These are phyloP conservation scores for Sinocyclocheilus grahami DNA, from an alignment of 2,113 vertebrate species.

Conservation along the genomic window DNA sequence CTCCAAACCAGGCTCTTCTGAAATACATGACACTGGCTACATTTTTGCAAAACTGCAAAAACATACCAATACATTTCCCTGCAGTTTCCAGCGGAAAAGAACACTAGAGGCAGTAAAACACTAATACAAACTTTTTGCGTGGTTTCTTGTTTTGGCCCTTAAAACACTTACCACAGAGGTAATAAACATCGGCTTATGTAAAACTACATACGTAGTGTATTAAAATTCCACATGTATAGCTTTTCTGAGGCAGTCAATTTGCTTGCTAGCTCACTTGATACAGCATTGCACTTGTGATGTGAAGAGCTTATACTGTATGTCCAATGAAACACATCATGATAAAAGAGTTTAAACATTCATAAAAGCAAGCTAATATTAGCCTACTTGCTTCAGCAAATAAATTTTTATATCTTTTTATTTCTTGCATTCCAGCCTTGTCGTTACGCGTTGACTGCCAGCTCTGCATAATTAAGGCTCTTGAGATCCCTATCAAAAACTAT, in stretches of 20 bases:
- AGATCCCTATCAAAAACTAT: too few species aligned
- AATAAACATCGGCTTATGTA: too few species aligned
- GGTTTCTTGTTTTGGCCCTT: not conserved
- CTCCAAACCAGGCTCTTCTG: not conserved
- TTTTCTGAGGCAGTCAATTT: not conserved
- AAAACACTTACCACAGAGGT: not conserved
- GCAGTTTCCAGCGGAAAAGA: not conserved
- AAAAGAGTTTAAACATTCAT: not conserved
- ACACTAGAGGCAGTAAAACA: not conserved
- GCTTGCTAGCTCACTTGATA: not conserved
- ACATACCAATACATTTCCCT: not conserved
- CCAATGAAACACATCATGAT: not conserved
- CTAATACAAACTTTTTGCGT: not conserved
- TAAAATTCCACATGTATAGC: not conserved
- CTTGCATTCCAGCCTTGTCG: too few species aligned
- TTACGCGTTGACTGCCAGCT: too few species aligned
- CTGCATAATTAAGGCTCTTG: too few species aligned
- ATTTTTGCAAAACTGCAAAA: not conserved
- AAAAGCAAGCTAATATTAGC: not conserved
- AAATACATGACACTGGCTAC: not conserved
- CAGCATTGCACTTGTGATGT: not conserved
- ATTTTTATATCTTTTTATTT: not conserved
- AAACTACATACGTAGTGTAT: too few species aligned
- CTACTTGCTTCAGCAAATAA: not conserved
- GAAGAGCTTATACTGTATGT: not conserved